Evolutionary conservation across 2,113 vertebrate genomes (phyloP).

Genomic region (Hucho hucho): DNA sequence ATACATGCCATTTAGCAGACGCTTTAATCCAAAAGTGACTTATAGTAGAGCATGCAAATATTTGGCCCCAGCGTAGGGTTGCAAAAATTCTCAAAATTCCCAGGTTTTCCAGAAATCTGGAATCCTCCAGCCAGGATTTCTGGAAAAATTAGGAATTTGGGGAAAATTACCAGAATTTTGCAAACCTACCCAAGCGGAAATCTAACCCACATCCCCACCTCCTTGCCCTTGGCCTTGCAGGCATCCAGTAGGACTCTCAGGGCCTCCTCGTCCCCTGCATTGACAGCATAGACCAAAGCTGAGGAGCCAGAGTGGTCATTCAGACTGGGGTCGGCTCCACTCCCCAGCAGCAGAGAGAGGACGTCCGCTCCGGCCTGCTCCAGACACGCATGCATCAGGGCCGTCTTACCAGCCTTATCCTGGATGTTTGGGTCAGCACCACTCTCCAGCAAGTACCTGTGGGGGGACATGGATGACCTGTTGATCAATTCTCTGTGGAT

Average conservation of each 20-base stretch:
- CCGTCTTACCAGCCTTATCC: conserved; percentile 88
- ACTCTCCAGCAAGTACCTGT: conserved; percentile 85
- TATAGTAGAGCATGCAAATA: background rate
- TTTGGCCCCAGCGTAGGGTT: no score
- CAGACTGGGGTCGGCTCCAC: conserved; percentile 84
- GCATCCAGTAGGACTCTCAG: conserved; percentile 82
- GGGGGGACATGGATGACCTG: background rate
- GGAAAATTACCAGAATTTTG: no score
- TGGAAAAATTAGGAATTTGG: no score
- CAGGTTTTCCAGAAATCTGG: no score
- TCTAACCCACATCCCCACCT: background rate
- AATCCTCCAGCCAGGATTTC: no score
- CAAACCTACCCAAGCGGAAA: no score
- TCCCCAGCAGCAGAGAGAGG: conserved; percentile 80
- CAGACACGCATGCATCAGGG: conserved; percentile 88
- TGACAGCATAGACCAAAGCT: conserved; percentile 85
- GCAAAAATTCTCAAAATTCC: no score
- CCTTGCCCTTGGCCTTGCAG: conserved; percentile 85
- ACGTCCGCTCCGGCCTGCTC: conserved; percentile 80
- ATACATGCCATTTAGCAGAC: no score
- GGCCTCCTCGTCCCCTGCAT: conserved; percentile 81
- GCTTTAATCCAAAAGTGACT: background rate
- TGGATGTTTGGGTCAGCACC: conserved; percentile 92
- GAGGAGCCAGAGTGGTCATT: conserved; percentile 85
- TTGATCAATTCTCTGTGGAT: background rate